Base-by-base conservation (phyloP, 1,140 invertebrate species). In the Homalodisca vitripennis region DNA sequence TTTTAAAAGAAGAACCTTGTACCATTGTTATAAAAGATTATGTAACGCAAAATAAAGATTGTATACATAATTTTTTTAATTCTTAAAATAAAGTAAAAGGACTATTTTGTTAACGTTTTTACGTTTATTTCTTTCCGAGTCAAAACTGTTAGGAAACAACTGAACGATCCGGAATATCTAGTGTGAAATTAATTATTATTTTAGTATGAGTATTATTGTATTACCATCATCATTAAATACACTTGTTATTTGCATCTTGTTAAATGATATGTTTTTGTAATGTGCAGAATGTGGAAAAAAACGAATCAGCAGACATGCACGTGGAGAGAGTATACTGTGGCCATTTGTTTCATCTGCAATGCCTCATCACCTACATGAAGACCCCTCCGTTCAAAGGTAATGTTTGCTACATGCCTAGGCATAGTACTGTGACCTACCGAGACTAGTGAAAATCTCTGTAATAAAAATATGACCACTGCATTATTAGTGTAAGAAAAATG, bases 311-410 rank as follows among this genome's bases (percentile, higher is more conserved):
- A 10, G 82, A 86, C 72, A 78, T 80, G 20, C 86, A 88, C 73
- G 82, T 89, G 22, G 90, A 92, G 75, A 83, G 89, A 71, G 82
- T 92, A 1, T 92, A 90, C 73, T 92, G 91, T 78, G 86, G 88
- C 10, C 91, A 92, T 79, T 75, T 91, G 12, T 92, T 89, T 77
- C 91, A 92, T 77, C 83, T 88, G 73, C 82, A 84, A 63, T 92
- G 91, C 77, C 80, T 92, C n/a, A 82, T 88, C 70, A 82, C 79
- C 29, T 91, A 86, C 74, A 86, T 92, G 80, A 88, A 89, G 74
- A 89, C 86, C 70, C 90, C 91, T 22, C 91, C 91, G 47, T 92
- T 92, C 80, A 84, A 86, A 75, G 90, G 89, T 83, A 84, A 82
- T 55, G n/a, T n/a, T n/a, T n/a, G n/a, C n/a, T n/a, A n/a, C n/a